These are phyloP conservation scores for Amniataba percoides DNA, from an alignment of 2,797 vertebrate species.

Conservation along the genomic window DNA sequence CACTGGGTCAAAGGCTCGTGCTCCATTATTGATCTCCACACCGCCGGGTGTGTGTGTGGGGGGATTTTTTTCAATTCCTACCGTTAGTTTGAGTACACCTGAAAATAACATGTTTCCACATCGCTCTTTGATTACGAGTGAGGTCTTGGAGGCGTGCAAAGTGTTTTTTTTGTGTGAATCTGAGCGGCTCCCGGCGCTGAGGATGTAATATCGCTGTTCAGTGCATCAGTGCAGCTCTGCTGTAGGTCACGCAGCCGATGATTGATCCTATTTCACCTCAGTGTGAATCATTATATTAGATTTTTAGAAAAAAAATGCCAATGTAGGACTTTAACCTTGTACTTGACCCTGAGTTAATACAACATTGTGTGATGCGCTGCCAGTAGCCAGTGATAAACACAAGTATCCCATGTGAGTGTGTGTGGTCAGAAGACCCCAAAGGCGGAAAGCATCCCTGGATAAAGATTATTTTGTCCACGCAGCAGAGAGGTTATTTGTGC, in stretches of 20 bases:
- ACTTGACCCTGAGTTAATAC: background rate
- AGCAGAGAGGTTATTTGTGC: background rate
- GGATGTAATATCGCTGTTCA: conserved; percentile 65
- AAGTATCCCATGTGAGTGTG: background rate
- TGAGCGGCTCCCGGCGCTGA: conserved; percentile 48
- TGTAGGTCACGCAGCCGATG: conserved; percentile 47
- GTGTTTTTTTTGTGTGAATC: conserved; percentile 43
- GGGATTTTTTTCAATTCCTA: conserved; percentile 53
- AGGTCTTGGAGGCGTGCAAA: conserved; percentile 49
- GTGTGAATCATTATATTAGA: conserved; percentile 33
- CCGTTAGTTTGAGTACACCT: conserved; percentile 62
- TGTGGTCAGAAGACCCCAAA: background rate
- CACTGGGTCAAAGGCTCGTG: conserved; percentile 58
- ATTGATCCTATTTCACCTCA: conserved; percentile 46
- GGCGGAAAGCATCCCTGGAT: conserved; percentile 4
- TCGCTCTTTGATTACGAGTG: conserved; percentile 60
- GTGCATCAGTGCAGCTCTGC: conserved; percentile 32
- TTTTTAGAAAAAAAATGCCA: conserved; percentile 26
- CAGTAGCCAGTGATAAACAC: background rate
- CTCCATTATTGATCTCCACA: conserved; percentile 67
- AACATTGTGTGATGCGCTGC: background rate
- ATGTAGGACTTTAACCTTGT: conserved; percentile 29
- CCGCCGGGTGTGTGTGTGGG: background rate
- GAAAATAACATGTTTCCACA: conserved; percentile 51
- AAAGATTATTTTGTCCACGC: background rate